Conservation (phyloP, 2,888 invertebrate species). For the Scaptomyza caliginosa region DNA sequence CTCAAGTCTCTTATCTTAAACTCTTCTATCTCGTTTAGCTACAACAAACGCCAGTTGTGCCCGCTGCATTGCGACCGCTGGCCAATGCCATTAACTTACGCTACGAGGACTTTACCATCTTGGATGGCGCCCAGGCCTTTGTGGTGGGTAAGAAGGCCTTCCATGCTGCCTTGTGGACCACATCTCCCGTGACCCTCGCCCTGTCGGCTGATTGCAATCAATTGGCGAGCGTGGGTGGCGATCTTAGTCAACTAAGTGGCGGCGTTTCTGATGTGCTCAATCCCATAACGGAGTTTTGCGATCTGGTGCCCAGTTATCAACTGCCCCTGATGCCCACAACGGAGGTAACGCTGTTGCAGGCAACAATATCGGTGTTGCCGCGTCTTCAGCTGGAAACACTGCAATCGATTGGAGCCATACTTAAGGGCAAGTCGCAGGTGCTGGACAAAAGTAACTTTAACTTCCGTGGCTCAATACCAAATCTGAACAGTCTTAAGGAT, state of each 20-base stretch:
- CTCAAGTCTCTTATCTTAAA: neutral
- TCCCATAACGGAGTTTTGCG: slow-evolving; percentile 92
- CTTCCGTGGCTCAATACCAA: slow-evolving; percentile 84
- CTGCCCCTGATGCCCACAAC: slow-evolving; percentile 86
- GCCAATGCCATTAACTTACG: slow-evolving; percentile 90
- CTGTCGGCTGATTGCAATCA: slow-evolving; percentile 87
- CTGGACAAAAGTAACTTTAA: slow-evolving; percentile 83
- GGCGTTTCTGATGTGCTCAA: slow-evolving; percentile 89
- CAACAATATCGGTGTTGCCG: slow-evolving; percentile 91
- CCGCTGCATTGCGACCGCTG: slow-evolving; percentile 88
- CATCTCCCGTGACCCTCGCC: slow-evolving; percentile 88
- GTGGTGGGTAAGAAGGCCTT: slow-evolving; percentile 89
- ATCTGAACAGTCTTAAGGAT: slow-evolving; percentile 81
- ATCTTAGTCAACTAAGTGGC: slow-evolving; percentile 86
- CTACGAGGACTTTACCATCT: slow-evolving; percentile 89
- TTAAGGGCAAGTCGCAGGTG: slow-evolving; percentile 86
- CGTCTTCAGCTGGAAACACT: slow-evolving; percentile 90
- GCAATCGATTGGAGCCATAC: slow-evolving; percentile 87
- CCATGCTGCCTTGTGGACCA: slow-evolving; percentile 90
- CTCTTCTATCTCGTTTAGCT: slow-evolving; percentile 84
- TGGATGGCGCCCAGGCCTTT: slow-evolving; percentile 85
- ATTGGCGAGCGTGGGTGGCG: slow-evolving; percentile 85
- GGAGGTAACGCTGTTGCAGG: slow-evolving; percentile 88
- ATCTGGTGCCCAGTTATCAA: slow-evolving; percentile 89
- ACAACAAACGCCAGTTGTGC: slow-evolving; percentile 89